A percentile compares a stretch with the other conserved stretches of the same genome.
Conservation (phyloP, 2,888 invertebrate species). For the Sturmia bella region DNA sequence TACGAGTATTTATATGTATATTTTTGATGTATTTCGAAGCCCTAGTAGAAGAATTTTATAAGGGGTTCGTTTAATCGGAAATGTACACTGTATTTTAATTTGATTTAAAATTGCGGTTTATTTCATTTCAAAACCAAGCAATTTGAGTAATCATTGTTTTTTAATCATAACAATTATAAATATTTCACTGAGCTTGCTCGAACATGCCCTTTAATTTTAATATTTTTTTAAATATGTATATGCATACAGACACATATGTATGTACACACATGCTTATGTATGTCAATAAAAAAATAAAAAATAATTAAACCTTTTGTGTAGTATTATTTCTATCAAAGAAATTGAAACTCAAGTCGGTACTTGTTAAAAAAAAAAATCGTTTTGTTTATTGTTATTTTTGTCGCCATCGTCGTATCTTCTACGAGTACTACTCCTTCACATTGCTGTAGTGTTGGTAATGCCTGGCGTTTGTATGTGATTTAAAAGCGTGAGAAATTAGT, state of each 20-base stretch:
- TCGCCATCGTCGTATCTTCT: constrained; percentile 50
- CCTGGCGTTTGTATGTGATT: constrained; percentile 57
- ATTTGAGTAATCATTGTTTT: constrained; percentile 48
- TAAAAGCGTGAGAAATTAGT: constrained; percentile 73
- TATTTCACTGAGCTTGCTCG: constrained; percentile 49
- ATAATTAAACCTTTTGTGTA: neutral
- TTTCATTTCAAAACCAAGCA: constrained; percentile 14
- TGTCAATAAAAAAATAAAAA: neutral
- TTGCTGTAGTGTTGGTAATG: neutral
- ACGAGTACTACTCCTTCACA: constrained; percentile 29
- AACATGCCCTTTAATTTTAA: constrained; percentile 53
- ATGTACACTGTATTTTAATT: constrained; percentile 10
- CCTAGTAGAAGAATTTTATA: too few species aligned
- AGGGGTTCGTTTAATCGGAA: too few species aligned
- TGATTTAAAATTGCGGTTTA: constrained; percentile 47
- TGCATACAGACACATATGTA: constrained; percentile 1
- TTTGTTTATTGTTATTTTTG: constrained; percentile 54
- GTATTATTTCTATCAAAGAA: constrained; percentile 56
- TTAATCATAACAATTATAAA: constrained; percentile 2
- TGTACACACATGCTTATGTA: neutral
- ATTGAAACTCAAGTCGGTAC: constrained; percentile 70
- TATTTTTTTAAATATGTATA: too few species aligned
- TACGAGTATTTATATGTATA: too few species aligned
- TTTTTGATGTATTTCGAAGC: too few species aligned
- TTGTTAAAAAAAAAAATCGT: constrained; percentile 69